Base-by-base conservation (phyloP, 2,113 vertebrate species). In the Zosterops hypoxanthus region DNA sequence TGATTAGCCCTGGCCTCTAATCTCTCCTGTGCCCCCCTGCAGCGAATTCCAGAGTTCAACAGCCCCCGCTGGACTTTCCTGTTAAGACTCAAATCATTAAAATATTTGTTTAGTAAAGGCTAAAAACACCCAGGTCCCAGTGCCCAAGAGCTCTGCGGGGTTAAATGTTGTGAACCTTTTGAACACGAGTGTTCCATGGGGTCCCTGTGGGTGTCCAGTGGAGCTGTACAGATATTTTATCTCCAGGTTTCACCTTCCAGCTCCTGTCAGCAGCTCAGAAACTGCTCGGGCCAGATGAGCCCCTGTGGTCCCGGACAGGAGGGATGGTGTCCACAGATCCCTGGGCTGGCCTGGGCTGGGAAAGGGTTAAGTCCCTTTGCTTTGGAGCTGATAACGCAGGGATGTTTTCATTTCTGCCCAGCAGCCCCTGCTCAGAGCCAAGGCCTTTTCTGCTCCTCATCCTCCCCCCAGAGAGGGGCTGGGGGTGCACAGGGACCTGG, bases 21-120 rank as follows among this genome's bases (percentile, higher is more conserved):
- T 97, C 96, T 95, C 94, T 94, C 80, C 82, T 64, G 9, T 86
- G 95, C 86, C 92, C 86, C 95, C 94, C 95, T 95, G 90, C 95
- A 97, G 95, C 72, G 91, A 96, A 97, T 96, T 96, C 96, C 95
- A 96, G 94, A 96, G 96, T 95, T 93, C 96, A 96, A 95, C 57
- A 95, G 94, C 83, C 90, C 56, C 95, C 93, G 59, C 86, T 92
- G 94, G 94, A 93, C 95, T 92, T 96, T 90, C 93, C 95, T 96
- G 92, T 96, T 96, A 92, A 94, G 82, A 76, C 93, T 96, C 70
- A 93, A 96, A 92, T 94, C 93, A 92, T 95, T 93, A 96, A 75
- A 96, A 93, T 92, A 90, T 96, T 96, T 97, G 93, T 88, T 97
- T 84, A 94, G 94, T 72, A 86, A 94, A 93, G 88, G 88, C 86